Conservation (phyloP, 2,888 invertebrate species). For the Andrena marginata region DNA sequence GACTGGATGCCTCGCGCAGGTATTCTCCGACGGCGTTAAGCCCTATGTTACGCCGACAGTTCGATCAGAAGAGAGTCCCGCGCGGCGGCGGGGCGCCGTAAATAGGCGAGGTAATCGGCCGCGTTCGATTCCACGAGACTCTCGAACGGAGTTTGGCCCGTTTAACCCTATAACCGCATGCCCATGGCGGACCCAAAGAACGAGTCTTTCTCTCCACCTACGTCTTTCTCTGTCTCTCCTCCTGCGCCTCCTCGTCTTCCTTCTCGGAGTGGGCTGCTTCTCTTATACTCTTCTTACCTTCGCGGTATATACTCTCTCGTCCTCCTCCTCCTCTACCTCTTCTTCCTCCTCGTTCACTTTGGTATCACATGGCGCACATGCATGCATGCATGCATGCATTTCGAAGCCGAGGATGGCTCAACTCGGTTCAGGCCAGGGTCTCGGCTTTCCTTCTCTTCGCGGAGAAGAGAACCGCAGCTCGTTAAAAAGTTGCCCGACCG, state of each 20-base stretch:
- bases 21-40: slow-evolving; percentile 60
- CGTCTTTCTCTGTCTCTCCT: slow-evolving; percentile 46
- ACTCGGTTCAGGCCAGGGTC: slow-evolving; percentile 79
- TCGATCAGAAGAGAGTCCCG: slow-evolving; percentile 54
- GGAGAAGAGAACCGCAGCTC: slow-evolving; percentile 79
- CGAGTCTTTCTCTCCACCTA: slow-evolving; percentile 59
- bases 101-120: slow-evolving; percentile 71
- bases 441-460: slow-evolving; percentile 77
- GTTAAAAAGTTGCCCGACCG: slow-evolving; percentile 85
- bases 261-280: slow-evolving; percentile 8
- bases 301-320: neutral
- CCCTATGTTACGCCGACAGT: slow-evolving; percentile 57
- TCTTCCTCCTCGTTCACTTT: slow-evolving; percentile 61
- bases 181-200: slow-evolving; percentile 62
- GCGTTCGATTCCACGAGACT: slow-evolving; percentile 63
- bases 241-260: slow-evolving; percentile 6
- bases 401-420: slow-evolving; percentile 83
- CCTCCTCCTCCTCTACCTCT: slow-evolving; percentile 50
- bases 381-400: slow-evolving; percentile 79
- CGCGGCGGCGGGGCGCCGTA: slow-evolving; percentile 43
- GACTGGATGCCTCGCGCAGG: slow-evolving; percentile 56
- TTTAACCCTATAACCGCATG: slow-evolving; percentile 70
- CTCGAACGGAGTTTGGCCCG: slow-evolving; percentile 61
- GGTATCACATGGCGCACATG: slow-evolving; percentile 80
- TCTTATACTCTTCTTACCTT: slow-evolving; percentile 26